These are phyloP conservation scores for Metallyticus violacea DNA, from an alignment of 2,888 invertebrate species.

Conservation along the genomic window DNA sequence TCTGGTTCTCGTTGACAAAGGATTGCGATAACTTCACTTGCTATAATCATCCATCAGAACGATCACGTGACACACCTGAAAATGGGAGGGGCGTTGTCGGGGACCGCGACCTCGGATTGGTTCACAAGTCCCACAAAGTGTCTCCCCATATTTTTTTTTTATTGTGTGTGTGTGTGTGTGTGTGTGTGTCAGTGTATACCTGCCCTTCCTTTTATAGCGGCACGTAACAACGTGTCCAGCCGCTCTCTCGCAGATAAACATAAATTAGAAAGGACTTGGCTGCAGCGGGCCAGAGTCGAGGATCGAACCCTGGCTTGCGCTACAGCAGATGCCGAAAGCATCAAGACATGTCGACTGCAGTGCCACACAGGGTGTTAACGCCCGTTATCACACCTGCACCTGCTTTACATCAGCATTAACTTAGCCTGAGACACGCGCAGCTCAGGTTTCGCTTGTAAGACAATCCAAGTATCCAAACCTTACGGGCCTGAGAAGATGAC, in stretches of 20 bases:
- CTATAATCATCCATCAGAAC: neutral
- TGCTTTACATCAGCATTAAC: too few relatives aligned
- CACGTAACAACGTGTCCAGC: neutral
- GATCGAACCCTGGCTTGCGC: too few relatives aligned
- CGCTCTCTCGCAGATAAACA: neutral
- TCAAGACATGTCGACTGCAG: too few relatives aligned
- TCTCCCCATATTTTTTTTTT: constrained; percentile 17
- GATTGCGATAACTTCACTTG: neutral
- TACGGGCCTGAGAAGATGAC: too few relatives aligned
- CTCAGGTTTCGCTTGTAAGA: too few relatives aligned
- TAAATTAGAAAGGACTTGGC: neutral
- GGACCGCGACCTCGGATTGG: constrained; percentile 9
- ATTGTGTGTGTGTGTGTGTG: too few relatives aligned
- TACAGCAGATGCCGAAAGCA: too few relatives aligned
- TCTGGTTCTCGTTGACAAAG: neutral
- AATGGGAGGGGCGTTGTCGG: neutral
- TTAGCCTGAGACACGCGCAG: too few relatives aligned
- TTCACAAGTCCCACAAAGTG: constrained; percentile 7
- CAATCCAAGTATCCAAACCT: too few relatives aligned
- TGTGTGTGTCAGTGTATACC: constrained; percentile 17
- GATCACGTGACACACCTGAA: neutral
- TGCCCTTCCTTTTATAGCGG: constrained; percentile 19
- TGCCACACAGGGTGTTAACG: too few relatives aligned
- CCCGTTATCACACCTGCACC: too few relatives aligned
- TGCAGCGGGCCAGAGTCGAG: too few relatives aligned